A percentile compares a stretch with the other conserved stretches of the same genome.
These are phyloP conservation scores for Melinaea menophilus DNA, from an alignment of 2,888 invertebrate genomes.

Conservation along the genomic window DNA sequence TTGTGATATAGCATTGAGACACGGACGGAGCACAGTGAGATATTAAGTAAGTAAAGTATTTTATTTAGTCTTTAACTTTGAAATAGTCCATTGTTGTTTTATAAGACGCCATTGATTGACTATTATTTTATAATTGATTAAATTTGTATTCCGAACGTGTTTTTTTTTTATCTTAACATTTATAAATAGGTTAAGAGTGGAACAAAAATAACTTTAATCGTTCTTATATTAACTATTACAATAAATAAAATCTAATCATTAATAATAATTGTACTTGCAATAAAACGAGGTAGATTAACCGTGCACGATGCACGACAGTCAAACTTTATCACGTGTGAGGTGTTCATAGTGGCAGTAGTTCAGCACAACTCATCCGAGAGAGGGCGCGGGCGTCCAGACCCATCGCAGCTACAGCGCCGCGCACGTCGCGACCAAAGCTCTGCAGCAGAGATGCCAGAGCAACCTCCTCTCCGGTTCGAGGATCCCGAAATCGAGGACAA, in stretches of 20 bases:
- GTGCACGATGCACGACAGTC: slow-evolving; percentile 58
- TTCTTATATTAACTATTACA: slow-evolving; percentile 46
- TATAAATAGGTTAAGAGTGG: slow-evolving; percentile 11
- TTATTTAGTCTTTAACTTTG: slow-evolving; percentile 44
- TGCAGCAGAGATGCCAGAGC: slow-evolving; percentile 91
- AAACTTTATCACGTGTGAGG: slow-evolving; percentile 74
- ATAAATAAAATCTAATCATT: slow-evolving; percentile 68
- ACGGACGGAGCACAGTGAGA: slow-evolving; percentile 52
- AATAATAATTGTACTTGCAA: slow-evolving; percentile 69
- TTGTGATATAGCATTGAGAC: slow-evolving; percentile 37
- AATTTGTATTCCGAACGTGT: background rate
- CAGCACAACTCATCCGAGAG: slow-evolving; percentile 92
- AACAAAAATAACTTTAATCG: slow-evolving; percentile 14
- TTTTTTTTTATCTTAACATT: background rate
- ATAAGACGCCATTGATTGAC: slow-evolving; percentile 36
- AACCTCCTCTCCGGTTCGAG: slow-evolving; percentile 93
- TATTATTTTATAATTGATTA: slow-evolving; percentile 3
- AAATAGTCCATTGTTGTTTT: slow-evolving; percentile 58
- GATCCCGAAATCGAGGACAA: slow-evolving; percentile 93
- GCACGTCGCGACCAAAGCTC: slow-evolving; percentile 93
- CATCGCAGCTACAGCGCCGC: slow-evolving; percentile 90
- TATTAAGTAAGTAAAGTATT: slow-evolving; percentile 42
- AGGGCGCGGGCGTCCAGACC: slow-evolving; percentile 92
- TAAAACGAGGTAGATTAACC: slow-evolving; percentile 75
- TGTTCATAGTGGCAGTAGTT: slow-evolving; percentile 88